phyloP scores from a whole-genome alignment of 1,140 invertebrate species.

The Heliconius melpomene region DNA sequence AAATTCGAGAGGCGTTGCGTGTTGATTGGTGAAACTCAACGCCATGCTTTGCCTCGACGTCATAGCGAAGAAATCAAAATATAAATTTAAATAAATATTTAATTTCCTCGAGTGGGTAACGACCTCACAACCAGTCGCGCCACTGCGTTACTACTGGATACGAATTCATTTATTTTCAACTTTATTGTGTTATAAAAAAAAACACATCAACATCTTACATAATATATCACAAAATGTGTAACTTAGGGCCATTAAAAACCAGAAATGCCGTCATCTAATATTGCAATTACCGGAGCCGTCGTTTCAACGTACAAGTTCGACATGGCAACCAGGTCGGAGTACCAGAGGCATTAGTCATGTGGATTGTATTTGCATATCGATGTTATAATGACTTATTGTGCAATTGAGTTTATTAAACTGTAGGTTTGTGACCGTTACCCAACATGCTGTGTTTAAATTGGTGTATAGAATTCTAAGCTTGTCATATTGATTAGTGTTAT shows the following conservation, averaged over 20 bases:
- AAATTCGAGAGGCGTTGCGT: too few species aligned
- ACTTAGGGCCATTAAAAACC: conserved; percentile 5
- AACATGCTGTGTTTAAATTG: neutral
- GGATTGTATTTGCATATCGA: neutral
- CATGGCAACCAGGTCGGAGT: conserved; percentile 12
- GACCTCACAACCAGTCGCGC: too few species aligned
- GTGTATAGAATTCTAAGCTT: neutral
- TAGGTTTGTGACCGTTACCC: neutral
- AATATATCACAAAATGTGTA: neutral
- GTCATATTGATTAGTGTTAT: too few species aligned
- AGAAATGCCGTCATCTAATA: neutral
- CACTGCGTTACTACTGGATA: too few species aligned
- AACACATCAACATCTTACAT: neutral
- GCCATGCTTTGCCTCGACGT: too few species aligned
- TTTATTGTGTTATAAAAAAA: neutral
- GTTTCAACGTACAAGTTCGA: neutral
- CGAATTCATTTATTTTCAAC: too few species aligned
- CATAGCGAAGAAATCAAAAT: too few species aligned
- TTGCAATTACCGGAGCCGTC: neutral
- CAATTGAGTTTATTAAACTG: conserved; percentile 2
- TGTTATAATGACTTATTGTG: neutral
- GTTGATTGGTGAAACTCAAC: too few species aligned
- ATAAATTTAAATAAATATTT: too few species aligned
- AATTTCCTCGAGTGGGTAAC: too few species aligned
- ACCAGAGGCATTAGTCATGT: neutral